Conservation (phyloP, 2,113 vertebrate species). For the Xenopus tropicalis region UCB_Xtro_10.0 CM004449.2:68653501-68654000, state of each 20-base stretch:
- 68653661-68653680: no score
- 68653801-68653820: conserved; percentile 18
- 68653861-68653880: neutral
- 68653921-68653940: neutral
- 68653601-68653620: no score
- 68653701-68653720: conserved; percentile 21
- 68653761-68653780: conserved; percentile 26
- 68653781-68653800: conserved; percentile 28
- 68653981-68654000: no score
- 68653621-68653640: no score
- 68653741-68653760: conserved; percentile 15
- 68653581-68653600: no score
- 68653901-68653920: neutral
- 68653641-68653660: no score
- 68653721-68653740: conserved; percentile 28
- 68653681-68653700: neutral
- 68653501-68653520: no score
- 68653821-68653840: conserved; percentile 10
- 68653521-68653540: no score
- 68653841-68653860: neutral
- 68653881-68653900: conserved; percentile 2
- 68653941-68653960: no score
- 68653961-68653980: no score
- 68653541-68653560: no score
- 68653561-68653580: no score